Conservation (phyloP, 2,113 vertebrate species). For the Platichthys flesus region DNA sequence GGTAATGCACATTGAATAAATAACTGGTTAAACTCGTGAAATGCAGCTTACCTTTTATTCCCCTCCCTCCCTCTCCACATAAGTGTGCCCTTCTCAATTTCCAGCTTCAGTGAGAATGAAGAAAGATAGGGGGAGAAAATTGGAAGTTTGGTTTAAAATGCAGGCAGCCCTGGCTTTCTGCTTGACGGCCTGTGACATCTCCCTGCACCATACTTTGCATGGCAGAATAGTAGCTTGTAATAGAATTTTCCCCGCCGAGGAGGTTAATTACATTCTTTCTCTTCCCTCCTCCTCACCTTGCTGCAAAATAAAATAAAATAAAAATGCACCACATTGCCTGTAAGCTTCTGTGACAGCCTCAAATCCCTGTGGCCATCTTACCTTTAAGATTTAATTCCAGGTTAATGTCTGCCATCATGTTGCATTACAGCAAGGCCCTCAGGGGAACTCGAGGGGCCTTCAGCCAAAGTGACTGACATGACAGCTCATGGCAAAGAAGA, state of each 20-base stretch:
- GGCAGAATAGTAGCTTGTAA: slow-evolving; percentile 93
- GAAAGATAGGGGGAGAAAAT: slow-evolving; percentile 82
- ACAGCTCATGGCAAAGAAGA: slow-evolving; percentile 37
- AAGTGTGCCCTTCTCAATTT: slow-evolving; percentile 88
- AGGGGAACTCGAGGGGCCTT: slow-evolving; percentile 37
- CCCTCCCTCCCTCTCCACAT: slow-evolving; percentile 67
- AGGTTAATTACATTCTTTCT: slow-evolving; percentile 95
- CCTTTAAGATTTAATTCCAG: slow-evolving; percentile 84
- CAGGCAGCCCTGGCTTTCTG: slow-evolving; percentile 92
- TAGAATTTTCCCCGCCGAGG: slow-evolving; percentile 92
- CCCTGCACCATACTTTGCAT: slow-evolving; percentile 92
- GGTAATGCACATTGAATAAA: slow-evolving; percentile 77
- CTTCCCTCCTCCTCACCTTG: slow-evolving; percentile 16
- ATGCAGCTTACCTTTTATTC: slow-evolving; percentile 74
- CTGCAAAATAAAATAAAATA: slow-evolving; percentile 50
- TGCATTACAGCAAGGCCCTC: slow-evolving; percentile 59
- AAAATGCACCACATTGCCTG: slow-evolving; percentile 68
- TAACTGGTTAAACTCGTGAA: slow-evolving; percentile 75
- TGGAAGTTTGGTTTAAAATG: slow-evolving; percentile 92
- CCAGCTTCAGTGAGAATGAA: slow-evolving; percentile 87
- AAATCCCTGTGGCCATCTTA: slow-evolving; percentile 79
- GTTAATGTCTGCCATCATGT: slow-evolving; percentile 83
- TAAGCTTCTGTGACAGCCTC: slow-evolving; percentile 82
- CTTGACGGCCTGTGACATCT: slow-evolving; percentile 95
- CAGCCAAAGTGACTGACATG: slow-evolving; percentile 56